phyloP scores from a whole-genome alignment of 1,140 invertebrate species.

The Diploscapter pachys region DNA sequence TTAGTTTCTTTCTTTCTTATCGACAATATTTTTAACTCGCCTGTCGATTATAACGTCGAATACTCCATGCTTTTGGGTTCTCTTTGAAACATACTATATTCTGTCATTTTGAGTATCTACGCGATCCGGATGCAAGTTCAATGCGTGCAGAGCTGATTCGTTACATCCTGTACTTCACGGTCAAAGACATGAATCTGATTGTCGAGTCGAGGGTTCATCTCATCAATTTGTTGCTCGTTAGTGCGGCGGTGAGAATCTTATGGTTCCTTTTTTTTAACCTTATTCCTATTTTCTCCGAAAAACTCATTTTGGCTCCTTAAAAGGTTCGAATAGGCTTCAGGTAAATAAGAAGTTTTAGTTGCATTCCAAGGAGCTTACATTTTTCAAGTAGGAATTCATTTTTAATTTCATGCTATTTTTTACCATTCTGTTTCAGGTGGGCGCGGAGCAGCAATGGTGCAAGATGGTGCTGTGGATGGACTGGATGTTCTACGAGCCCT shows the following conservation, averaged over 20 bases:
- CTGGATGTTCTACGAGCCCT: conserved; percentile 12
- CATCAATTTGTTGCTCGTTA: conserved; percentile 7
- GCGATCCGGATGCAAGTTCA: conserved; percentile 1
- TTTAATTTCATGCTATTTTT: neutral
- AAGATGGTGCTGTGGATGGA: conserved; percentile 16
- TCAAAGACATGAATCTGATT: neutral
- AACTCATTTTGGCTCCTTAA: neutral
- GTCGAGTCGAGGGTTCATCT: conserved; percentile 12
- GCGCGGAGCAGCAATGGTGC: conserved; percentile 12
- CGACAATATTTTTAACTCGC: neutral
- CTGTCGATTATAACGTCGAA: neutral
- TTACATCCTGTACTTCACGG: conserved; percentile 7
- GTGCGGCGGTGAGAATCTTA: conserved; percentile 1
- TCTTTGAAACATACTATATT: neutral
- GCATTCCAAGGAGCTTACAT: too few species aligned
- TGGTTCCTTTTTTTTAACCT: neutral
- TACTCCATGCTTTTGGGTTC: neutral
- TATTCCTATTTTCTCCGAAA: neutral
- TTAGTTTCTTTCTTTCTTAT: conserved; percentile 1
- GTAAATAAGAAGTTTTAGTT: neutral
- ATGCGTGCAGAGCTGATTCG: conserved; percentile 13
- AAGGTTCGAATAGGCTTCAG: conserved; percentile 1
- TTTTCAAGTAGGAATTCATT: neutral
- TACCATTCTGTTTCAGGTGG: conserved; percentile 2
- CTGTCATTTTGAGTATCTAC: conserved; percentile 2